A percentile compares a stretch with the other conserved stretches of the same genome.
Conservation (phyloP, 2,888 invertebrate species). For the Mythimna impura region DNA sequence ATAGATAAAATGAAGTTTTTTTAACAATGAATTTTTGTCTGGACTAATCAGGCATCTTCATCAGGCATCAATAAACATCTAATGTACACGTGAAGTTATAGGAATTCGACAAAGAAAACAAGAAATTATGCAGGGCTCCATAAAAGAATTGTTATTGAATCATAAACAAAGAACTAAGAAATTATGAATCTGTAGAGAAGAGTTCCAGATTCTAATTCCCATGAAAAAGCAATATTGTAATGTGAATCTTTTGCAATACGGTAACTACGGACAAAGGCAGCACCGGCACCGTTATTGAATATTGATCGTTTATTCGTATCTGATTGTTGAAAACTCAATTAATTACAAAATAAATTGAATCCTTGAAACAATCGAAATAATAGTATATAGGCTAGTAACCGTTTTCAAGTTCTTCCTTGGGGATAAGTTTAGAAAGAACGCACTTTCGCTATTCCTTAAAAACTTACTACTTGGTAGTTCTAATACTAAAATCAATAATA, state of each 20-base stretch:
- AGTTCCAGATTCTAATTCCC: slow-evolving; percentile 41
- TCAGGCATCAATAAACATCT: neutral
- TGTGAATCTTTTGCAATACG: slow-evolving; percentile 37
- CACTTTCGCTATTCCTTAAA: neutral
- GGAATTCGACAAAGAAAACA: neutral
- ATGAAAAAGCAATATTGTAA: slow-evolving; percentile 35
- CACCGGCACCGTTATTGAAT: slow-evolving; percentile 36
- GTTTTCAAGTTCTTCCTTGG: neutral
- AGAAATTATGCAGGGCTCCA: neutral
- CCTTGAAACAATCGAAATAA: slow-evolving; percentile 27
- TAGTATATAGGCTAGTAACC: slow-evolving; percentile 13
- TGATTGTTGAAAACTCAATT: slow-evolving; percentile 47
- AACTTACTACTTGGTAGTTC: neutral
- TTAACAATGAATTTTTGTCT: neutral
- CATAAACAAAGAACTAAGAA: slow-evolving; percentile 1
- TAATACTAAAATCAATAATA: slow-evolving; percentile 2
- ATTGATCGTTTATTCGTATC: slow-evolving; percentile 49
- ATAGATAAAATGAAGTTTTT: neutral
- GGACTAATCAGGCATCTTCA: neutral
- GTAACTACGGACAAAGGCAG: slow-evolving; percentile 39
- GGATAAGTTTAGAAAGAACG: neutral
- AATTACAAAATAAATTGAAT: slow-evolving; percentile 39
- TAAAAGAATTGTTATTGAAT: neutral
- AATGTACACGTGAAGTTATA: neutral
- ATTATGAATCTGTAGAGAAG: neutral